Percentiles rank a stretch among this genome's conserved stretches.
These are phyloP conservation scores for Centrocercus urophasianus DNA, from an alignment of 2,113 vertebrate genomes.

Conservation along the genomic window DNA sequence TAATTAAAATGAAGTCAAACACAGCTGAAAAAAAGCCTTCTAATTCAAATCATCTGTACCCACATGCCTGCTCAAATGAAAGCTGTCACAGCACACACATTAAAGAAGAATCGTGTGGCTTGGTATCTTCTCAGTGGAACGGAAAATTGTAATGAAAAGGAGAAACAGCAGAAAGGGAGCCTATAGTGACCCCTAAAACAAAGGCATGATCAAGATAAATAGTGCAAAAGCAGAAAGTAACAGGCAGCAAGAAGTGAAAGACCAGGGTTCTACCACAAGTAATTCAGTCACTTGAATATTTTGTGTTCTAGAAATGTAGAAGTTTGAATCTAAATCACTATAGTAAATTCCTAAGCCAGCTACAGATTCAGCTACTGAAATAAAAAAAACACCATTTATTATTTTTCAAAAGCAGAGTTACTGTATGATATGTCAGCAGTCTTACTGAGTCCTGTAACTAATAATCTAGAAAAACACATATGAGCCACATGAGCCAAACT, in stretches of 20 bases:
- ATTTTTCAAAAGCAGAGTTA: background rate
- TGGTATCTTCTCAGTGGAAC: background rate
- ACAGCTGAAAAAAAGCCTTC: background rate
- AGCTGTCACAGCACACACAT: background rate
- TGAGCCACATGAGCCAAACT: background rate
- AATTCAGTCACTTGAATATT: background rate
- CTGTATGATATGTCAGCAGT: background rate
- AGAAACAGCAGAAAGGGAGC: background rate
- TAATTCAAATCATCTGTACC: background rate
- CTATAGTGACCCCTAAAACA: background rate
- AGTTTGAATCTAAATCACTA: background rate
- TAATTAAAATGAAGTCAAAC: background rate
- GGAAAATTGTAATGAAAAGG: background rate
- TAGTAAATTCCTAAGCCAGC: background rate
- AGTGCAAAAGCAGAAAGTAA: background rate
- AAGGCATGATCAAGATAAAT: background rate
- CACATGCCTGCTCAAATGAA: background rate
- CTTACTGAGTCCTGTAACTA: background rate
- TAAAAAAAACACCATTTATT: background rate
- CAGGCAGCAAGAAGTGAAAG: background rate
- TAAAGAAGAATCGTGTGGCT: background rate
- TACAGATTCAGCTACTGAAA: background rate
- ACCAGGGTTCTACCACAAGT: background rate
- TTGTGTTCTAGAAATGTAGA: background rate
- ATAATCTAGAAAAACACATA: background rate